Conservation (phyloP, 2,797 vertebrate genomes). For the Alauda arvensis region DNA sequence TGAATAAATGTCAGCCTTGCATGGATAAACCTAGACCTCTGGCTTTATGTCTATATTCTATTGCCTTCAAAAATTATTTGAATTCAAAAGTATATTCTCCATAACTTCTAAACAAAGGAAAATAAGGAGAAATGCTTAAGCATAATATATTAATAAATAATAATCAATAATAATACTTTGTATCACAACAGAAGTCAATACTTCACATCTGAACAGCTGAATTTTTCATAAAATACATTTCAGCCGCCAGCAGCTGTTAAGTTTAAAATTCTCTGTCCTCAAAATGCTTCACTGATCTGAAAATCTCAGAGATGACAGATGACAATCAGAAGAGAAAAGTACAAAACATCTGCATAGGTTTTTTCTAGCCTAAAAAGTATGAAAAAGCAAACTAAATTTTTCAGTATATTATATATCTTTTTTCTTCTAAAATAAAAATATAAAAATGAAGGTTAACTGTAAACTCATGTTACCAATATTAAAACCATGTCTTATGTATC, state of each 20-base stretch:
- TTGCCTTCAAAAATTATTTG: not conserved
- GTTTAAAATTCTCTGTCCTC: not conserved
- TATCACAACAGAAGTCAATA: not conserved
- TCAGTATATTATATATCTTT: not conserved
- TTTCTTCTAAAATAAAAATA: not conserved
- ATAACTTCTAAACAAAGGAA: not conserved
- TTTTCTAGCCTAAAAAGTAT: not conserved
- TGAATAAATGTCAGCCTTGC: not conserved
- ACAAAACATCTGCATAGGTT: not conserved
- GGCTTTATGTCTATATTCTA: not conserved
- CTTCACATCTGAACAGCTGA: not conserved
- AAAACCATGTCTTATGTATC: not conserved
- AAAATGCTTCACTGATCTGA: not conserved
- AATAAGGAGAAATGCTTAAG: too few relatives aligned
- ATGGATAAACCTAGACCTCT: not conserved
- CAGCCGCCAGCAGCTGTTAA: not conserved
- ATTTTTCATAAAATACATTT: not conserved
- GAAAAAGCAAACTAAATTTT: not conserved
- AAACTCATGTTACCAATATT: not conserved
- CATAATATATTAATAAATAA: too few relatives aligned
- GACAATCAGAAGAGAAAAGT: not conserved
- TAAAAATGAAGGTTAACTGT: not conserved
- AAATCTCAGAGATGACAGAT: not conserved
- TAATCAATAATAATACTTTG: not conserved
- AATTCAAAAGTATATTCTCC: not conserved